Evolutionary conservation across 2,113 vertebrate species (phyloP).

Genomic region (Orycteropus afer): DNA sequence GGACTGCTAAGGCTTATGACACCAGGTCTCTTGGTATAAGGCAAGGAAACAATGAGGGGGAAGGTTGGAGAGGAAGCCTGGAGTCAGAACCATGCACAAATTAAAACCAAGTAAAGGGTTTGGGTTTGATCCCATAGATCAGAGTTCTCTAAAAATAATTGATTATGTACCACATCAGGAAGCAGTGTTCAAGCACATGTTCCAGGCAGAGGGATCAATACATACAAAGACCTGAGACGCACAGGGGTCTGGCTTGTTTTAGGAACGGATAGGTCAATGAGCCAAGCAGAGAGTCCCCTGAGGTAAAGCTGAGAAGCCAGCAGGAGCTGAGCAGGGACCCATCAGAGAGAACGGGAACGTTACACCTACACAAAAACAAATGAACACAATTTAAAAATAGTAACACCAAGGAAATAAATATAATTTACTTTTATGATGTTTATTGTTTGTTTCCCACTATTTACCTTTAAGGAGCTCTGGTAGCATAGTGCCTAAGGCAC

Average conservation of each 20-base stretch:
- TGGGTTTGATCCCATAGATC: neutral
- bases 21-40: too few relatives aligned
- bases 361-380: neutral
- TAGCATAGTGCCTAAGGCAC: too few relatives aligned
- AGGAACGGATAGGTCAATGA: neutral
- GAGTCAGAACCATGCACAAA: neutral
- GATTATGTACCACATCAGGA: neutral
- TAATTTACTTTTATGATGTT: neutral
- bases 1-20: neutral
- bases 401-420: neutral
- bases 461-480: too few relatives aligned
- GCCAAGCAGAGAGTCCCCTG: neutral
- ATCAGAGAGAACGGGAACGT: neutral
- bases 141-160: neutral
- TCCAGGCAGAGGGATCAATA: neutral
- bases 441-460: neutral
- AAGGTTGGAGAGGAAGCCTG: neutral
- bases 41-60: too few relatives aligned
- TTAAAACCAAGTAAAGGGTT: neutral
- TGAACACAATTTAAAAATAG: neutral
- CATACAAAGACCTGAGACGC: neutral
- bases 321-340: neutral
- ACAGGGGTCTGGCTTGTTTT: neutral
- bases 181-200: neutral
- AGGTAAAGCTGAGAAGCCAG: neutral